Base-by-base conservation (phyloP, 2,113 vertebrate genomes). In the Tringa solitaria region DNA sequence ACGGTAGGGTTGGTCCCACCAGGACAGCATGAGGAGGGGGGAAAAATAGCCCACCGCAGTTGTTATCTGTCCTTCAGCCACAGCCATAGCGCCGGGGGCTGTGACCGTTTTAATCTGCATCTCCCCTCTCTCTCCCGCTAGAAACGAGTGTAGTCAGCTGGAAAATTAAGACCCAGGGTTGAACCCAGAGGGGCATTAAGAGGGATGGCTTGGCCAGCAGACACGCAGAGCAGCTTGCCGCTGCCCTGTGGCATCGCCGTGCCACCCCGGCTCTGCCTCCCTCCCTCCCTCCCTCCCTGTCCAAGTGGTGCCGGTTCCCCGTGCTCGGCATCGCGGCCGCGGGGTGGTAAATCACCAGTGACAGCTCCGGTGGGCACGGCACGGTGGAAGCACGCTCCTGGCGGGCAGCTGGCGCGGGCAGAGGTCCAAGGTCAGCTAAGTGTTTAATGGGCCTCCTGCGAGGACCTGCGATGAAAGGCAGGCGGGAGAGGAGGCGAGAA, bases 371-470 rank as follows among this genome's bases (percentile, higher is more conserved):
- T 28, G 18, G 82, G 81, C 75, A 63, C 17, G 2, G 65, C 7
- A 8, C 30, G 8, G 8, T 33, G 70, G 28, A n/a, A 63, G 24
- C 72, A 24, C 33, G 30, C 50, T 69, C 43, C 87, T 74, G 87
- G 4, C 12, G 57, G 84, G 95, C 96, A 96, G 96, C 96, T 94
- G 93, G 2, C 50, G 26, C 75, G 35, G 96, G 95, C 96, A 70
- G 96, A 63, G 95, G 90, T 95, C 95, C 95, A 80, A 92, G 95
- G 95, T 95, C 96, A 96, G 90, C 82, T 70, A 54, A 80, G 93
- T 93, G 95, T 79, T 96, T 95, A 90, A 95, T 94, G 85, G 91
- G 96, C 92, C 95, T 93, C 90, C 95, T 92, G 96, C 24, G 82
- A 95, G 92, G 92, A 95, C 75, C 90, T n/a, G 89, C 0, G 63